phyloP scores from a whole-genome alignment of 2,888 invertebrate species.

The Arctia plantaginis region DNA sequence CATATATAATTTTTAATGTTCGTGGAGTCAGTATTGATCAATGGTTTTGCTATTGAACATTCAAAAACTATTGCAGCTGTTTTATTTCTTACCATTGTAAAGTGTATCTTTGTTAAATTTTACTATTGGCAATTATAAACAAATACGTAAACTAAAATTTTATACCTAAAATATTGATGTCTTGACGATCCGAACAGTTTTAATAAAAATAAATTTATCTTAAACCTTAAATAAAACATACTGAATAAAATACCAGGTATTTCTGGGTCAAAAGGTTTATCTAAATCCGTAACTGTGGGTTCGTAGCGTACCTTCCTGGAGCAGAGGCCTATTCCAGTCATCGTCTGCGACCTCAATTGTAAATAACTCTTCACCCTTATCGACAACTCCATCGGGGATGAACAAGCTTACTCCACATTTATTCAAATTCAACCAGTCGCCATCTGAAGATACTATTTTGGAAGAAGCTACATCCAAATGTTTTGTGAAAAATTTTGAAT shows the following conservation, averaged over 20 bases:
- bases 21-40: background rate
- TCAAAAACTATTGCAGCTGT: too few species aligned
- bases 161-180: background rate
- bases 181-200: background rate
- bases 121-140: background rate
- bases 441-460: conserved; percentile 85
- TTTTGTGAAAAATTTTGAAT: conserved; percentile 68
- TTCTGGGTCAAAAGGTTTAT: conserved; percentile 34
- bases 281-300: conserved; percentile 20
- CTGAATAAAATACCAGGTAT: conserved; percentile 10
- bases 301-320: conserved; percentile 88
- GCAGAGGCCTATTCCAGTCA: conserved; percentile 94
- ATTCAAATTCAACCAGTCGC: conserved; percentile 89
- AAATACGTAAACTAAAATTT: background rate
- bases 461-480: conserved; percentile 78
- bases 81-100: background rate
- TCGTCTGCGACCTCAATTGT: conserved; percentile 96
- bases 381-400: conserved; percentile 96
- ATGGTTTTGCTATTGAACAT: background rate
- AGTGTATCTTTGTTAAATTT: too few species aligned
- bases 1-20: background rate
- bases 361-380: conserved; percentile 93
- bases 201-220: conserved; percentile 2
- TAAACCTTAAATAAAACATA: background rate
- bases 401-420: conserved; percentile 93